These are phyloP conservation scores for Augochlora pura DNA, from an alignment of 1,140 invertebrate species.

Conservation along the genomic window DNA sequence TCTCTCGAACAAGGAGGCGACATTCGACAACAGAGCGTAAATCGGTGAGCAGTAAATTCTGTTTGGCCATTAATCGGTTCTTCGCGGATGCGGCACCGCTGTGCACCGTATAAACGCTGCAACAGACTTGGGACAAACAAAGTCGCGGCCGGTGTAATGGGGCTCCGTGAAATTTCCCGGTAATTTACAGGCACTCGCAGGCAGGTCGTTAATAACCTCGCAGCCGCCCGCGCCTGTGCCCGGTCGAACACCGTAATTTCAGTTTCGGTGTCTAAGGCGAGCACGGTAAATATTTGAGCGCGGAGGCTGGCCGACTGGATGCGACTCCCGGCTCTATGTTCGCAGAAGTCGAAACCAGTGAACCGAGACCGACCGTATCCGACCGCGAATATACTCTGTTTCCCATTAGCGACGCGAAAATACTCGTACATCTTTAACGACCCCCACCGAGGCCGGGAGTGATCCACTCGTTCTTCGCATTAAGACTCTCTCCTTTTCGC, in stretches of 20 bases:
- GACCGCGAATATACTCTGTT: constrained; percentile 6
- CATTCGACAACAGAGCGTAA: too few relatives aligned
- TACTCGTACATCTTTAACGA: constrained; percentile 50
- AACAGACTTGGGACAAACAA: constrained; percentile 18
- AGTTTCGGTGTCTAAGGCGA: not conserved
- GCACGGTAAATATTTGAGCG: constrained; percentile 42
- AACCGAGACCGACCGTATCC: not conserved
- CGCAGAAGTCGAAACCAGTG: not conserved
- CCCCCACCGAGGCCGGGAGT: not conserved
- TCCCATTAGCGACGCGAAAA: not conserved
- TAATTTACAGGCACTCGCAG: not conserved
- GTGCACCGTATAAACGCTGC: not conserved
- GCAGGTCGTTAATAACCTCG: constrained; percentile 14
- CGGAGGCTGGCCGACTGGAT: not conserved
- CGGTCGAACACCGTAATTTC: constrained; percentile 12
- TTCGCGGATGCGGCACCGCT: not conserved
- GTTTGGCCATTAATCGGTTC: constrained; percentile 23
- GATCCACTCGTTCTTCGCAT: not conserved
- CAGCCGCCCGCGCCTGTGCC: not conserved
- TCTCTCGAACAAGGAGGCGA: too few relatives aligned
- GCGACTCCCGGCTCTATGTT: not conserved
- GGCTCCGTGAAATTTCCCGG: constrained; percentile 6
- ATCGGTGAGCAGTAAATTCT: not conserved
- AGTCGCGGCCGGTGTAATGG: not conserved
- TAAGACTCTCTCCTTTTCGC: constrained; percentile 1